Base-by-base conservation (phyloP, 2,113 vertebrate genomes). In the Peucedramus taeniatus region DNA sequence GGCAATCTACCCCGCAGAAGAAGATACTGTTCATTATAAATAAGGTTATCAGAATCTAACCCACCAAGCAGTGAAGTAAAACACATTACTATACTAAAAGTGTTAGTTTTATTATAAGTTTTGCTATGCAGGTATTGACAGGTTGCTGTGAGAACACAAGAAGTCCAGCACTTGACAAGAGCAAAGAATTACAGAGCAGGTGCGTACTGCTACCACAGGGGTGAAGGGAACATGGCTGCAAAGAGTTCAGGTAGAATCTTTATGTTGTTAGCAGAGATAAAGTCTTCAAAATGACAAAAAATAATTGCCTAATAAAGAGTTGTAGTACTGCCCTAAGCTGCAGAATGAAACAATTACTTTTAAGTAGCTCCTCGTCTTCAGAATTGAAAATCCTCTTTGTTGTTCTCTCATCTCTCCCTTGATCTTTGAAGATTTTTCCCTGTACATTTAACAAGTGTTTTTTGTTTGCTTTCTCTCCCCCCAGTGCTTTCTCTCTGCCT, bases 291-390 rank as follows among this genome's bases (percentile, higher is more conserved):
- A 91, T 72, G 80, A 94, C 80, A 91, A 63, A 79, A 95, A 95
- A 95, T 92, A 96, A 95, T 97, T 95, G 89, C 90, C 76, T 90
- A 95, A 97, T 94, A 95, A 94, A 97, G 70, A 94, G 40, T 76
- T 80, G 90, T n/a, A 87, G 54, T 63, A 51, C 51, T 96, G 75
- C 77, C 94, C 94, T 84, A 87, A 95, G 85, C 87, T 87, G 86
- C 80, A 81, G 70, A 97, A 90, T n/a, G 50, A 93, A 97, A 86
- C 93, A 83, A 82, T 93, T 95, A 74, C 80, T 94, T 95, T 94
- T 93, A 91, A 76, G 64, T 57, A 87, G 82, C 70, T 94, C 39
- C 35, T 89, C 1, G 0, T 74, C 89, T 94, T 93, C n/a, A 72
- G 64, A 95, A 82, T 82, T 37, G 44, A 79, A 90, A 80, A 77